Conservation (phyloP, 2,113 vertebrate species). For the Prunella himalayana region DNA sequence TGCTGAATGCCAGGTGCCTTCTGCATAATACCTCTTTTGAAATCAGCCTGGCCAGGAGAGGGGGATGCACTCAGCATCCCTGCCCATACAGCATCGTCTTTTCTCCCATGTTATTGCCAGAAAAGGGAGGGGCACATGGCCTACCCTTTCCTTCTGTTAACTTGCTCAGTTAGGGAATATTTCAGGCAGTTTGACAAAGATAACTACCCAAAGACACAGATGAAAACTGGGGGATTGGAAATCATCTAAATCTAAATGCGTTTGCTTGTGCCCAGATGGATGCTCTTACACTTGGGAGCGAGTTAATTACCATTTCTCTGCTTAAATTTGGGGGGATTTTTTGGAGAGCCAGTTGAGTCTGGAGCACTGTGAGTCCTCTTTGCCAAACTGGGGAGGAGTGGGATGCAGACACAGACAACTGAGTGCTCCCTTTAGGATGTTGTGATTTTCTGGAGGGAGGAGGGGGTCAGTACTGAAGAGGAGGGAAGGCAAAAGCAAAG, state of each 20-base stretch:
- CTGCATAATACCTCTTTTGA: not conserved
- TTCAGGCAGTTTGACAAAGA: not conserved
- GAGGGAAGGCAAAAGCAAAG: not conserved
- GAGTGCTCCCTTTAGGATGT: not conserved
- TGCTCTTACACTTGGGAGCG: not conserved
- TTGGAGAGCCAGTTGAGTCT: not conserved
- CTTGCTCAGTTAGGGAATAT: not conserved
- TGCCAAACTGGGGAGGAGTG: not conserved
- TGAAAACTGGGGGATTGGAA: not conserved
- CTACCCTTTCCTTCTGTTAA: not conserved
- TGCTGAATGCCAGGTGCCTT: rapidly evolving
- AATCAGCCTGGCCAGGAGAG: not conserved
- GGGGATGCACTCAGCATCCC: not conserved
- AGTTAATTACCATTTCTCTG: not conserved
- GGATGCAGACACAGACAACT: not conserved
- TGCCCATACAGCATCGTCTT: rapidly evolving
- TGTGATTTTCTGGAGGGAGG: not conserved
- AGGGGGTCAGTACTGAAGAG: rapidly evolving
- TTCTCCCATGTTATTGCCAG: not conserved
- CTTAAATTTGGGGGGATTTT: not conserved
- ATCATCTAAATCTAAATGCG: not conserved
- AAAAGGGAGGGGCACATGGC: not conserved
- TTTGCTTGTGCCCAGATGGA: not conserved
- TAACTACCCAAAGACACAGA: not conserved
- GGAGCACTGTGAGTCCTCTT: rapidly evolving